Conservation (phyloP, 2,113 vertebrate species). For the Phyllopteryx taeniolatus region DNA sequence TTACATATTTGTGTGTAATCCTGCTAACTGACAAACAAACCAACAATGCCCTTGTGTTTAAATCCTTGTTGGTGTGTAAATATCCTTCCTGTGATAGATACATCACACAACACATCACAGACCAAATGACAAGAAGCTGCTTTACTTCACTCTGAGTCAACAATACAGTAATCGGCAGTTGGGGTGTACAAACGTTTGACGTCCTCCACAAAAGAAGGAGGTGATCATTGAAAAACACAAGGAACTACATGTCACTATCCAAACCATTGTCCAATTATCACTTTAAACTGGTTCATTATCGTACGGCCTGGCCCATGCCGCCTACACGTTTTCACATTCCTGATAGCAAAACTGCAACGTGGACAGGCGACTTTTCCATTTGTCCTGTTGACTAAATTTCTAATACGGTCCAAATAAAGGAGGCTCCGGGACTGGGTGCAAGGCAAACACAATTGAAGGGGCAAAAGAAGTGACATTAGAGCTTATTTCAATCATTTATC, state of each 20-base stretch:
- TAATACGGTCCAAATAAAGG: slow-evolving; percentile 48
- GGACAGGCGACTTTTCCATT: slow-evolving; percentile 52
- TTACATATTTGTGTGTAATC: background rate
- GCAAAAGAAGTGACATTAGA: background rate
- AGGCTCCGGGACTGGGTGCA: slow-evolving; percentile 48
- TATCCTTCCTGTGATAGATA: slow-evolving; percentile 8
- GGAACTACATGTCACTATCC: slow-evolving; percentile 39
- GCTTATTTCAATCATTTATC: background rate
- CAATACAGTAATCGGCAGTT: slow-evolving; percentile 11
- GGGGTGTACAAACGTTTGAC: background rate
- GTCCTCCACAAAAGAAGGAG: slow-evolving; percentile 25
- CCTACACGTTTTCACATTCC: slow-evolving; percentile 41
- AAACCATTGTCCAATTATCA: slow-evolving; percentile 37
- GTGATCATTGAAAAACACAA: slow-evolving; percentile 39
- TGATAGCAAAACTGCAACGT: slow-evolving; percentile 43
- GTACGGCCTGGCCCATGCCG: slow-evolving; percentile 30
- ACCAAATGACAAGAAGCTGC: background rate
- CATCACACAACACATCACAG: slow-evolving; percentile 8
- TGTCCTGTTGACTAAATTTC: slow-evolving; percentile 29
- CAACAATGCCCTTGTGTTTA: background rate
- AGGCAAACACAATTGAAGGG: background rate
- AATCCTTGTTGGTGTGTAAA: background rate
- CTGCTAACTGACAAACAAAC: background rate
- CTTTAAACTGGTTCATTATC: slow-evolving; percentile 44
- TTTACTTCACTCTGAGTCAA: slow-evolving; percentile 7